These are phyloP conservation scores for Leptodirus hochenwartii DNA, from an alignment of 2,888 invertebrate species.

Conservation along the genomic window DNA sequence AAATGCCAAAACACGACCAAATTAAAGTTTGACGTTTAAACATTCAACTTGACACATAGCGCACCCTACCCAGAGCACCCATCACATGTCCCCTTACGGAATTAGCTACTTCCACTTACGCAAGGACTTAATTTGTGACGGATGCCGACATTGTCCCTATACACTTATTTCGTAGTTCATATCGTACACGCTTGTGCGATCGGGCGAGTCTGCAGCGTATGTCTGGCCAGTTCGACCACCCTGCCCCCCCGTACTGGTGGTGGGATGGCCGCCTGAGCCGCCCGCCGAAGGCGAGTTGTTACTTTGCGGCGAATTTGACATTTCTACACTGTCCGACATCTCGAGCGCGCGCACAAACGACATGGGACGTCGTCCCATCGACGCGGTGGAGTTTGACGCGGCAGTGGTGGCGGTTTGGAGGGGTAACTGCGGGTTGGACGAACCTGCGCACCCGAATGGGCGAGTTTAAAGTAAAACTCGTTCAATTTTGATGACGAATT, in stretches of 20 bases:
- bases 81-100: no score
- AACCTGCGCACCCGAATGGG: no score
- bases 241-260: slow-evolving; percentile 41
- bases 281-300: slow-evolving; percentile 12
- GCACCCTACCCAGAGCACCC: no score
- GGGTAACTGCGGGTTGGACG: slow-evolving; percentile 37
- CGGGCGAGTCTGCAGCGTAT: no score
- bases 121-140: slow-evolving; percentile 20
- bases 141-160: slow-evolving; percentile 43
- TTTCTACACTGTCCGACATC: slow-evolving; percentile 77
- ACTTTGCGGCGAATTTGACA: slow-evolving; percentile 31
- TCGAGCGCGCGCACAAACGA: slow-evolving; percentile 79
- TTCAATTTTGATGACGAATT: no score
- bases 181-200: slow-evolving; percentile 80
- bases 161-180: slow-evolving; percentile 93
- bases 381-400: slow-evolving; percentile 26
- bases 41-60: no score
- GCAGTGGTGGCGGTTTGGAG: slow-evolving; percentile 19
- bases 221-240: no score
- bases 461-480: no score
- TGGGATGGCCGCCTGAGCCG: no score
- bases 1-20: no score
- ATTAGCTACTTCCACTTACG: no score
- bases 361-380: slow-evolving; percentile 60
- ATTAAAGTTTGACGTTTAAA: no score